phyloP scores from a whole-genome alignment of 2,888 invertebrate genomes.

The Cheilosia vulpina region DNA sequence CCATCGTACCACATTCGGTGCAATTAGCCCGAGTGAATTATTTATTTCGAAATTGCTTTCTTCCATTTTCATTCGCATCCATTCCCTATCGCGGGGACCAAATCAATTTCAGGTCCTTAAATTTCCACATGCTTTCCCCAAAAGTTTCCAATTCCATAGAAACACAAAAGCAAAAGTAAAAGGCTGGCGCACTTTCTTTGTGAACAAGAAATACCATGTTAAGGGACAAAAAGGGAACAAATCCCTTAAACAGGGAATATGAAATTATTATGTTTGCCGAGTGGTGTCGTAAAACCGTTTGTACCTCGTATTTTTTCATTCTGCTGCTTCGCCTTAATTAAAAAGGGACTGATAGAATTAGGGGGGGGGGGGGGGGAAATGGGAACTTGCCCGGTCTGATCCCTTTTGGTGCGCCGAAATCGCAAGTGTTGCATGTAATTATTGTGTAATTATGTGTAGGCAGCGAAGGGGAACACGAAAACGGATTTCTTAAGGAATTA shows the following conservation, averaged over 20 bases:
- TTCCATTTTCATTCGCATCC: background rate
- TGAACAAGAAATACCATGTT: no score
- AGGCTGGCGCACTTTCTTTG: no score
- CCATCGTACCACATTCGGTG: constrained; percentile 16
- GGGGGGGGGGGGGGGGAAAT: background rate
- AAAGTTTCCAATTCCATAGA: constrained; percentile 12
- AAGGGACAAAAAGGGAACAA: constrained; percentile 1
- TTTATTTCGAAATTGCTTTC: constrained; percentile 46
- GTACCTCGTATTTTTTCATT: constrained; percentile 6
- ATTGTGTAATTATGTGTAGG: background rate
- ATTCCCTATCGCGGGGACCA: constrained; percentile 5
- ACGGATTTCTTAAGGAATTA: constrained; percentile 1
- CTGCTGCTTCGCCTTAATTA: background rate
- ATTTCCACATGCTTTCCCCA: background rate
- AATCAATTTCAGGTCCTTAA: constrained; percentile 8
- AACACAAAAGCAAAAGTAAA: background rate
- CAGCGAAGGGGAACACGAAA: background rate
- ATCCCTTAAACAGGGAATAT: constrained; percentile 15
- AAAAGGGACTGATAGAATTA: constrained; percentile 19
- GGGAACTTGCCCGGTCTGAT: background rate
- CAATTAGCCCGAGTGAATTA: constrained; percentile 51
- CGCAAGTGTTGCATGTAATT: constrained; percentile 36
- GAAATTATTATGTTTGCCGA: constrained; percentile 27
- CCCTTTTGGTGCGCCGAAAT: background rate
- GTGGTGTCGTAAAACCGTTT: constrained; percentile 27